A percentile compares a stretch with the other conserved stretches of the same genome.
Conservation (phyloP, 2,113 vertebrate species). For the Syngnathus scovelli region DNA sequence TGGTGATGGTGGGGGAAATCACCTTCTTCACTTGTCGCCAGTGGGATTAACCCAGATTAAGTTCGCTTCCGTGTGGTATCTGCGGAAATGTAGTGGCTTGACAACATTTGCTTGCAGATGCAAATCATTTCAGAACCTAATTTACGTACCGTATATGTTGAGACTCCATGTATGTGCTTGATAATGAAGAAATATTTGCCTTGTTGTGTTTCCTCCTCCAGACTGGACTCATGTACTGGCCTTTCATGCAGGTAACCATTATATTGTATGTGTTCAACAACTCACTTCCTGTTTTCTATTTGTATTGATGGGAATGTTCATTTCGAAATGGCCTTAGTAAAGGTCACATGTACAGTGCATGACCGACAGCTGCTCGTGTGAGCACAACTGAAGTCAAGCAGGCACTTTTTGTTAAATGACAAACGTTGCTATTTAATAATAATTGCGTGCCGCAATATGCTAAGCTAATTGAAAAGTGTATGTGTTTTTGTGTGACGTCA, state of each 20-base stretch:
- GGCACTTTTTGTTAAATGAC: not conserved
- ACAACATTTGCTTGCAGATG: too few relatives aligned
- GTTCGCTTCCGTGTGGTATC: not conserved
- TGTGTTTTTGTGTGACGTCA: constrained; percentile 39
- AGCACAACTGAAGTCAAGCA: not conserved
- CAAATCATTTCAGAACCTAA: not conserved
- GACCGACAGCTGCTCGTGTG: not conserved
- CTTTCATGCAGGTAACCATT: constrained; percentile 83
- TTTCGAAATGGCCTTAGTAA: not conserved
- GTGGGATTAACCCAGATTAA: constrained; percentile 53
- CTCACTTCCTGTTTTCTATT: not conserved
- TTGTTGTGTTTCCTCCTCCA: constrained; percentile 59
- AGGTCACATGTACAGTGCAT: not conserved
- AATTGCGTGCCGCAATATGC: not conserved
- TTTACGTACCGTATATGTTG: not conserved
- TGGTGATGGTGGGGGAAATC: constrained; percentile 30
- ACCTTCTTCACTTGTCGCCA: constrained; percentile 22
- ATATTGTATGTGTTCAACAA: not conserved
- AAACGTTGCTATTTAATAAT: not conserved
- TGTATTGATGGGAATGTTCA: not conserved
- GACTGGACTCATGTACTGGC: constrained; percentile 91
- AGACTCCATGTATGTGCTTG: not conserved
- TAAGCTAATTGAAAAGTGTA: not conserved
- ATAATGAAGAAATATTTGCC: not conserved
- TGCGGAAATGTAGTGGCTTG: not conserved